Percentiles rank a stretch among this genome's conserved stretches.
phyloP scores from a whole-genome alignment of 2,113 vertebrate species.

The Cheirogaleus medius region DNA sequence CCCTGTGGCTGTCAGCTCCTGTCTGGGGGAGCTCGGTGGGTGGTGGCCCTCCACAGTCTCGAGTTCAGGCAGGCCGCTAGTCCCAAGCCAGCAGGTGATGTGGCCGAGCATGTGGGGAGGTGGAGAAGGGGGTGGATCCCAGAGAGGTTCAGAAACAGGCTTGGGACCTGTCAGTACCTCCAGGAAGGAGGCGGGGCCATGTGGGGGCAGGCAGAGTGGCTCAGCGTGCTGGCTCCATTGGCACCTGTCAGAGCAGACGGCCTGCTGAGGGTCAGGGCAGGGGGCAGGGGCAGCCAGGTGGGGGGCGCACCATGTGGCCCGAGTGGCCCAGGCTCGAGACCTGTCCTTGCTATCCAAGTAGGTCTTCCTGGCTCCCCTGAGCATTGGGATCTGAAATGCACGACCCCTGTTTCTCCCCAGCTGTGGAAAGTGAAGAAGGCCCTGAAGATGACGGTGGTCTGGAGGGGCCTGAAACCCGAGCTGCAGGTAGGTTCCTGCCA shows the following conservation, averaged over 20 bases:
- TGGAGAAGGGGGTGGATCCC: not conserved
- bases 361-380: not conserved
- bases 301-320: too few species aligned
- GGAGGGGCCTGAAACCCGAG: slow-evolving; percentile 89
- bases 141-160: not conserved
- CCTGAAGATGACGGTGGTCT: slow-evolving; percentile 93
- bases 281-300: rapidly evolving
- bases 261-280: not conserved
- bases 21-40: not conserved
- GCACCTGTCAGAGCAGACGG: not conserved
- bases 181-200: not conserved
- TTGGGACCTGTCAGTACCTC: not conserved
- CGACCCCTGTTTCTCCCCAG: slow-evolving; percentile 76
- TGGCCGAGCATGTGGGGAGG: not conserved
- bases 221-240: not conserved
- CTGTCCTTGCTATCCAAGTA: rapidly evolving
- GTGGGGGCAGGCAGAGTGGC: not conserved
- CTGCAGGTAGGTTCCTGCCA: slow-evolving; percentile 85
- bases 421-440: slow-evolving; percentile 98
- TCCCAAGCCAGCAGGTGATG: not conserved
- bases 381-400: rapidly evolving
- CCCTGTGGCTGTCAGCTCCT: not conserved
- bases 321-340: too few species aligned
- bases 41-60: not conserved
- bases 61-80: not conserved